Evolutionary conservation across 2,888 invertebrate genomes (phyloP).

Genomic region (Micropterix aruncella): DNA sequence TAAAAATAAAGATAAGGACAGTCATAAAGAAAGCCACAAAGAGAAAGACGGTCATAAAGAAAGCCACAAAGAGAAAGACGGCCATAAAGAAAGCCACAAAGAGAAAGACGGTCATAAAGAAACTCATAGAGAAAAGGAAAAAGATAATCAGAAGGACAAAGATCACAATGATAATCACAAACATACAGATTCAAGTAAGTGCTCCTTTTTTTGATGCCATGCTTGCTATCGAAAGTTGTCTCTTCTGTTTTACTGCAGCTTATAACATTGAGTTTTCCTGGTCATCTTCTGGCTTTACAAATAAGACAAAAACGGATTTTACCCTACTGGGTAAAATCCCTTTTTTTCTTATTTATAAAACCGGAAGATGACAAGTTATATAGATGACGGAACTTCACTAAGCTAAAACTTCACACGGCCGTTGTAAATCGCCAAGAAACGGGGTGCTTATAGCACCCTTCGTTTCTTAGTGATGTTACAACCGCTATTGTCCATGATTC

Average conservation of each 20-base stretch:
- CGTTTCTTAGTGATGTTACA: too few species aligned
- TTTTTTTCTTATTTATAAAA: too few species aligned
- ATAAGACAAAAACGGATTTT: too few species aligned
- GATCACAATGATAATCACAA: slow-evolving; percentile 14
- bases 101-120: slow-evolving; percentile 32
- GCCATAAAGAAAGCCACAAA: slow-evolving; percentile 15
- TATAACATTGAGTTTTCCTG: too few species aligned
- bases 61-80: slow-evolving; percentile 20
- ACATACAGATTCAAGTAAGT: slow-evolving; percentile 35
- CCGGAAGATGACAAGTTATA: too few species aligned
- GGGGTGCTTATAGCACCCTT: too few species aligned
- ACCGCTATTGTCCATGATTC: too few species aligned
- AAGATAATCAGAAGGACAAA: slow-evolving; percentile 10
- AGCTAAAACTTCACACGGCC: too few species aligned
- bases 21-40: slow-evolving; percentile 3
- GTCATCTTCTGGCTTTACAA: too few species aligned
- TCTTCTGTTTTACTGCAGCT: slow-evolving; percentile 3
- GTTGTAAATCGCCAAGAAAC: too few species aligned
- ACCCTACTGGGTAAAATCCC: too few species aligned
- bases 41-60: slow-evolving; percentile 6
- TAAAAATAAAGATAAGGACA: slow-evolving; percentile 29
- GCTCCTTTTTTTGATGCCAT: slow-evolving; percentile 1
- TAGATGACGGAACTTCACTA: too few species aligned
- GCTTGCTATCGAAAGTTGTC: background rate
- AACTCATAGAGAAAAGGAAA: slow-evolving; percentile 11